A percentile compares a stretch with the other conserved stretches of the same genome.
phyloP scores from a whole-genome alignment of 2,113 vertebrate genomes.

The Anolis sagrei region DNA sequence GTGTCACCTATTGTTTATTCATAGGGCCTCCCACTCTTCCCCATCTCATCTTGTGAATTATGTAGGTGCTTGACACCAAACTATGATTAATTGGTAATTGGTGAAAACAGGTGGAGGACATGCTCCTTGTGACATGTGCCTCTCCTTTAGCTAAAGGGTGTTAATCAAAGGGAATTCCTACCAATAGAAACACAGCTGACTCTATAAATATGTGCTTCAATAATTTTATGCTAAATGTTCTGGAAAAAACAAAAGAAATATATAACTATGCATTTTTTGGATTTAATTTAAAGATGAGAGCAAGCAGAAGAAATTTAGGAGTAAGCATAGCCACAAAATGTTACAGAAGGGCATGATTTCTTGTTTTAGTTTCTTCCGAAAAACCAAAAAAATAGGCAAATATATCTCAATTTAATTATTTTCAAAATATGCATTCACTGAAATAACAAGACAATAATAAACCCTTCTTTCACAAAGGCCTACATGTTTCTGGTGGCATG shows the following conservation, averaged over 20 bases:
- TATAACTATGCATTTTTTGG: background rate
- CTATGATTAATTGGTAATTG: background rate
- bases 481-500: background rate
- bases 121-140: background rate
- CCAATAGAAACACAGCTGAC: background rate
- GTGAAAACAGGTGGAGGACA: background rate
- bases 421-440: background rate
- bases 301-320: background rate
- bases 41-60: background rate
- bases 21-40: background rate
- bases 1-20: background rate
- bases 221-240: background rate
- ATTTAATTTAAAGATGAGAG: background rate
- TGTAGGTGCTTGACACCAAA: background rate
- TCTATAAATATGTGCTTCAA: background rate
- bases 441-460: background rate
- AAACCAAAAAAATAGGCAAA: background rate
- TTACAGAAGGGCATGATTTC: background rate
- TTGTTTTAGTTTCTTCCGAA: background rate
- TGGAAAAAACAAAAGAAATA: too few relatives aligned
- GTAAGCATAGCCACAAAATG: background rate
- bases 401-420: background rate
- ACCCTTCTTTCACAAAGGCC: conserved; percentile 4
- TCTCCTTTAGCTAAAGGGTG: background rate
- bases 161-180: background rate